Conservation (phyloP, 1,140 invertebrate genomes). For the Drosophila novamexicana region DNA sequence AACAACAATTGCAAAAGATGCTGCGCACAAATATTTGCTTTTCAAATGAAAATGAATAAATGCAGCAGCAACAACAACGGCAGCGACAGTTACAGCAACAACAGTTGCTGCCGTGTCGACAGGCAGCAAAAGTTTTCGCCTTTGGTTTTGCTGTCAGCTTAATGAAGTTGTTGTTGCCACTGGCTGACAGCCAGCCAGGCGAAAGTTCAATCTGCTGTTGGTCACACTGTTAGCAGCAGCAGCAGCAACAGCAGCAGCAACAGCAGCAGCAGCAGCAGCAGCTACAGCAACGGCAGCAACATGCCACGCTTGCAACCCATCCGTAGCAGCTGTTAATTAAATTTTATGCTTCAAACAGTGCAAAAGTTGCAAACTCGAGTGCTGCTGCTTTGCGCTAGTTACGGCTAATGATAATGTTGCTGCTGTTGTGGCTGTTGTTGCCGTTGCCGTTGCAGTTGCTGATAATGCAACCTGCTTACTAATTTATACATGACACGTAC, state of each 20-base stretch:
- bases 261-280: no score
- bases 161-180: constrained; percentile 67
- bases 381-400: constrained; percentile 25
- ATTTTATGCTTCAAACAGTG: constrained; percentile 62
- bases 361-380: constrained; percentile 59
- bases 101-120: constrained; percentile 16
- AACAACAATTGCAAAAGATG: constrained; percentile 19
- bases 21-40: constrained; percentile 76
- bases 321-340: constrained; percentile 66
- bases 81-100: neutral
- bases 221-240: constrained; percentile 15
- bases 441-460: constrained; percentile 16
- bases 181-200: constrained; percentile 19
- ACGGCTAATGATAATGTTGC: constrained; percentile 40
- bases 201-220: constrained; percentile 64
- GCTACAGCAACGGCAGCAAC: neutral
- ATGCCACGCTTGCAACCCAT: constrained; percentile 19
- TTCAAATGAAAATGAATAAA: constrained; percentile 77
- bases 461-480: constrained; percentile 52
- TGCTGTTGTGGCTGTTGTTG: constrained; percentile 26
- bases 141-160: constrained; percentile 45
- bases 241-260: no score
- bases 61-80: constrained; percentile 19
- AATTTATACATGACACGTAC: constrained; percentile 70
- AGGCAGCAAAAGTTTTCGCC: constrained; percentile 30